A percentile compares a stretch with the other conserved stretches of the same genome.
These are phyloP conservation scores for Hyperoplus immaculatus DNA, from an alignment of 2,797 vertebrate genomes.

Conservation along the genomic window DNA sequence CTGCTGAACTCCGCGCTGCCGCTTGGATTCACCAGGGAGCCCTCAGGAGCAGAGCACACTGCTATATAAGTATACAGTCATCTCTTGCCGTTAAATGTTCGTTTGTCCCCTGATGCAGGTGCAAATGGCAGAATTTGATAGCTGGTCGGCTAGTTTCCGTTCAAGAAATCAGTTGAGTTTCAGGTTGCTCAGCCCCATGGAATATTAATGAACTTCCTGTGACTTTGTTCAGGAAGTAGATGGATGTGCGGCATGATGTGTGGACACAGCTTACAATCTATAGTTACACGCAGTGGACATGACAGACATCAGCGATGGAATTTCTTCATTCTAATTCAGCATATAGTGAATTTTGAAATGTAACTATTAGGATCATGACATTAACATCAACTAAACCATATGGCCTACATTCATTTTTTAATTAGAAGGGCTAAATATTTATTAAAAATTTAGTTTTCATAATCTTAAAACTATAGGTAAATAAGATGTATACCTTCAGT, in stretches of 20 bases:
- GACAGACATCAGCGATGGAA: neutral
- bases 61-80: constrained; percentile 43
- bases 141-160: neutral
- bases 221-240: constrained; percentile 20
- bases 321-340: neutral
- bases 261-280: neutral
- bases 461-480: neutral
- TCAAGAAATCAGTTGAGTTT: constrained; percentile 9
- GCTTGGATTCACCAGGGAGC: constrained; percentile 34
- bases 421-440: neutral
- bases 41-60: constrained; percentile 31
- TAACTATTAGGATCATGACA: neutral
- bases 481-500: neutral
- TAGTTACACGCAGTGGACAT: neutral
- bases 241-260: neutral
- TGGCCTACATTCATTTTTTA: neutral
- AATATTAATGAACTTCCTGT: constrained; percentile 39
- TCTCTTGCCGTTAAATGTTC: constrained; percentile 30
- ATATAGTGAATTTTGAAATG: neutral
- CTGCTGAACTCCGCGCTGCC: constrained; percentile 38
- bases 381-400: neutral
- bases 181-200: neutral
- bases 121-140: constrained; percentile 24
- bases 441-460: neutral
- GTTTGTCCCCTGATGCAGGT: constrained; percentile 14